These are phyloP conservation scores for Drosophila longiperda DNA, from an alignment of 2,888 invertebrate species.

Conservation along the genomic window DNA sequence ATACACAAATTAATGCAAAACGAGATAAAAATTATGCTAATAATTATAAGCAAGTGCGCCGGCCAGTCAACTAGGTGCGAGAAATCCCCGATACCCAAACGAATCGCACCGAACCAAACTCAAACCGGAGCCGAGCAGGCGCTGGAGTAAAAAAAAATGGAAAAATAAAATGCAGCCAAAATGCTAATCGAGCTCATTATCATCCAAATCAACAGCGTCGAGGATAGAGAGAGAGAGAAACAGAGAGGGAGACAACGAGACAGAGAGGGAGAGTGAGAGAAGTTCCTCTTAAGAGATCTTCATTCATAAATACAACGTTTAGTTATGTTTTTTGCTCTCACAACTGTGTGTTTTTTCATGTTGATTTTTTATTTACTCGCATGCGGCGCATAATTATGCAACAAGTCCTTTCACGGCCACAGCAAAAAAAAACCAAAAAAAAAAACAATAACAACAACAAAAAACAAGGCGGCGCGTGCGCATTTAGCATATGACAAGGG, in stretches of 20 bases:
- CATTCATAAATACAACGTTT: constrained; percentile 79
- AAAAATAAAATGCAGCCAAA: constrained; percentile 71
- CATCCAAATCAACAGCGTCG: constrained; percentile 72
- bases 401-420: constrained; percentile 76
- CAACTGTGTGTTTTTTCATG: constrained; percentile 17
- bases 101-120: constrained; percentile 4
- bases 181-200: constrained; percentile 82
- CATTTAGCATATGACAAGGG: constrained; percentile 75
- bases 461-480: constrained; percentile 79
- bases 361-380: constrained; percentile 58
- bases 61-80: constrained; percentile 37
- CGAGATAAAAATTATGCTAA: constrained; percentile 79
- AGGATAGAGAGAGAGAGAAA: constrained; percentile 9
- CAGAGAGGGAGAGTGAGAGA: constrained; percentile 4
- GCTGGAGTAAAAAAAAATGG: constrained; percentile 41
- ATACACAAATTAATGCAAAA: constrained; percentile 66
- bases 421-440: constrained; percentile 14
- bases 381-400: constrained; percentile 78
- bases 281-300: constrained; percentile 48
- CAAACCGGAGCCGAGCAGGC: constrained; percentile 22
- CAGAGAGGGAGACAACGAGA: constrained; percentile 5
- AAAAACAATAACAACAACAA: constrained; percentile 9
- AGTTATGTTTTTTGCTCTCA: constrained; percentile 51
- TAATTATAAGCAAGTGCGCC: constrained; percentile 76
- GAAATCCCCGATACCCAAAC: constrained; percentile 8